These are phyloP conservation scores for Theretra japonica DNA, from an alignment of 2,888 invertebrate species.

Conservation along the genomic window DNA sequence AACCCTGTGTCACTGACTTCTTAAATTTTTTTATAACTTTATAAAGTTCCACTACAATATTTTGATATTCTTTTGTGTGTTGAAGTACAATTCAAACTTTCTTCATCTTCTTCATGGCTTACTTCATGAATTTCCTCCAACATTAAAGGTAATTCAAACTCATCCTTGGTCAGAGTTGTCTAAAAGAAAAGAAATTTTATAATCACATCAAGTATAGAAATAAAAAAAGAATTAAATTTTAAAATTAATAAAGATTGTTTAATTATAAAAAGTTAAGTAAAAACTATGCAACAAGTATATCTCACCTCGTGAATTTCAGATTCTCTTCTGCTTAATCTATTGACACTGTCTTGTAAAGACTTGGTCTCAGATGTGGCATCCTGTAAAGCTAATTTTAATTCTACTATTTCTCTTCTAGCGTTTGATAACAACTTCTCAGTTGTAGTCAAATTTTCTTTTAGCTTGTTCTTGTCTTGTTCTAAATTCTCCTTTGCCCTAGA, in stretches of 20 bases:
- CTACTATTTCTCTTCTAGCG: conserved; percentile 88
- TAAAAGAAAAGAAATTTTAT: conserved; percentile 48
- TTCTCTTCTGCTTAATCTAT: conserved; percentile 61
- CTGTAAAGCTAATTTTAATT: conserved; percentile 85
- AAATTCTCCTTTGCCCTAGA: conserved; percentile 85
- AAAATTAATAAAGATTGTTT: too few relatives aligned
- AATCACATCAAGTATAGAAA: background rate
- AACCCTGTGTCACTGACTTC: background rate
- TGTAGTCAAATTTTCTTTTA: conserved; percentile 83
- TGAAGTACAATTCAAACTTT: conserved; percentile 61
- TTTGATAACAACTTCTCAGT: conserved; percentile 87
- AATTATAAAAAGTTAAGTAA: background rate
- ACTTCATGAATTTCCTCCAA: conserved; percentile 76
- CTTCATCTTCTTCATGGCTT: conserved; percentile 74
- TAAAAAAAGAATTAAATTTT: background rate
- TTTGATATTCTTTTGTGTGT: conserved; percentile 62
- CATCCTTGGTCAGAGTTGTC: conserved; percentile 61
- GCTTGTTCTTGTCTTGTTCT: conserved; percentile 87
- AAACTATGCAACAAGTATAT: background rate
- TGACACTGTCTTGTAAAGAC: conserved; percentile 82
- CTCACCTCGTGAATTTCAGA: conserved; percentile 66
- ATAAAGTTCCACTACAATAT: conserved; percentile 73
- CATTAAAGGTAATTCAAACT: conserved; percentile 68
- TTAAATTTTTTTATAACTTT: conserved; percentile 33
- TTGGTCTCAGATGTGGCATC: conserved; percentile 87